Base-by-base conservation (phyloP, 2,888 invertebrate genomes). In the Marasmarcha lunaedactyla region DNA sequence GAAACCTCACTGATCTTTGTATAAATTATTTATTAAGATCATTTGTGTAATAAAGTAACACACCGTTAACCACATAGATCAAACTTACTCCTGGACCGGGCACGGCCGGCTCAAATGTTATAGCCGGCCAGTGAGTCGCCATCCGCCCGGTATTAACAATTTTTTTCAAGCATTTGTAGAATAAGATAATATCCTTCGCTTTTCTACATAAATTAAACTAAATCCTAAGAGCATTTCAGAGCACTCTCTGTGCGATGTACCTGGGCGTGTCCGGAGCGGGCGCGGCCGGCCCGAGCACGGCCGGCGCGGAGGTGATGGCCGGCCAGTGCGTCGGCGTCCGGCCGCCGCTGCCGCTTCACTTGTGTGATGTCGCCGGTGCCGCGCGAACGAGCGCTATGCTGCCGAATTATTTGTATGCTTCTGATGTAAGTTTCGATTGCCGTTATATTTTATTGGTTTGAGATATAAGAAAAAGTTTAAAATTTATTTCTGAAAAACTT, bases 351-450 rank as follows among this genome's bases (percentile, higher is more conserved):
- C 88, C 90, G 15, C 65, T 94, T 39, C 89, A 93, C 64, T 85
- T 96, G 20, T 94, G 94, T 84, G 95, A 96, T 67, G 88, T 95
- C 40, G 92, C 93, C 35, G 95, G 95, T 13, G 88, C 89, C 47
- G 89, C 93, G 27, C 73, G 93, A 9, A 85, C 86, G 36, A 91
- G 93, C 6, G 81, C 86, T 43, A 94, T 95, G 94, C 77, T 95
- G 34, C 89, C 88, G 50, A 90, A 90, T 67, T 91, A 91, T 56
- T 66, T 91, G 36, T 90, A 87, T 54, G 87, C 85, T 36, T 86
- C 89, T 37, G 87, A 93, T 69, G 91, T 91, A 73, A 84, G 86
- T 64, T 20, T 3, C n/a, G n/a, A n/a, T n/a, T n/a, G n/a, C n/a
- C n/a, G n/a, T n/a, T n/a, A n/a, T n/a, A n/a, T n/a, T n/a, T 38